phyloP scores from a whole-genome alignment of 2,888 invertebrate species.

The Chrysopilus asiliformis region DNA sequence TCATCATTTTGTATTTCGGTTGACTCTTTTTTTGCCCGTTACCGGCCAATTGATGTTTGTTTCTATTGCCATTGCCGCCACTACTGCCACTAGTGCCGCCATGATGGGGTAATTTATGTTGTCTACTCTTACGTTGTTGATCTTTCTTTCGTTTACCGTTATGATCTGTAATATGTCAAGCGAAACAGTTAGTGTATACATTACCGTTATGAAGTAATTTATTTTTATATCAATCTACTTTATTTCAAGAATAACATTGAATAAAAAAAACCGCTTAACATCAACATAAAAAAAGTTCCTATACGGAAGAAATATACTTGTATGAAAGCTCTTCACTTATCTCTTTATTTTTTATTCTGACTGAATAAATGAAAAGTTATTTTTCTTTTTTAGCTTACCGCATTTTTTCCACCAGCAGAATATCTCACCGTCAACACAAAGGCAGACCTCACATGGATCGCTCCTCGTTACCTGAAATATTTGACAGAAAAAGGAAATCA shows the following conservation, averaged over 20 bases:
- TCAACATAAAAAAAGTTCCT: too few species aligned
- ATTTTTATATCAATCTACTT: too few species aligned
- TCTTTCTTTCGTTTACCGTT: background rate
- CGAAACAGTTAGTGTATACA: too few species aligned
- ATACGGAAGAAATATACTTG: background rate
- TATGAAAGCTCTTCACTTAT: background rate
- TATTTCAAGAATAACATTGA: too few species aligned
- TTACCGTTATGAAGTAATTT: too few species aligned
- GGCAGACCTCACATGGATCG: constrained; percentile 48
- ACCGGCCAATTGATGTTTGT: background rate
- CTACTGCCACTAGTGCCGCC: too few species aligned
- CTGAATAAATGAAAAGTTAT: too few species aligned
- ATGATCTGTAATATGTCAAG: too few species aligned
- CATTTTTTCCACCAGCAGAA: constrained; percentile 55
- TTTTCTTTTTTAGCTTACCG: constrained; percentile 30
- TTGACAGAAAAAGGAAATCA: too few species aligned
- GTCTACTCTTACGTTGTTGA: background rate
- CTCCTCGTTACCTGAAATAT: constrained; percentile 45
- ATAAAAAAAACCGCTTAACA: too few species aligned
- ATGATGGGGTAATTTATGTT: constrained; percentile 1
- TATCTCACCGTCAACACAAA: constrained; percentile 50
- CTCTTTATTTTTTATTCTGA: background rate
- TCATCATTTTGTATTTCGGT: constrained; percentile 9
- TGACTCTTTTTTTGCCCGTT: constrained; percentile 4
- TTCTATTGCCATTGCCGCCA: constrained; percentile 5